Evolutionary conservation across 2,113 vertebrate species (phyloP).

Genomic region (Phaethornis superciliosus): DNA sequence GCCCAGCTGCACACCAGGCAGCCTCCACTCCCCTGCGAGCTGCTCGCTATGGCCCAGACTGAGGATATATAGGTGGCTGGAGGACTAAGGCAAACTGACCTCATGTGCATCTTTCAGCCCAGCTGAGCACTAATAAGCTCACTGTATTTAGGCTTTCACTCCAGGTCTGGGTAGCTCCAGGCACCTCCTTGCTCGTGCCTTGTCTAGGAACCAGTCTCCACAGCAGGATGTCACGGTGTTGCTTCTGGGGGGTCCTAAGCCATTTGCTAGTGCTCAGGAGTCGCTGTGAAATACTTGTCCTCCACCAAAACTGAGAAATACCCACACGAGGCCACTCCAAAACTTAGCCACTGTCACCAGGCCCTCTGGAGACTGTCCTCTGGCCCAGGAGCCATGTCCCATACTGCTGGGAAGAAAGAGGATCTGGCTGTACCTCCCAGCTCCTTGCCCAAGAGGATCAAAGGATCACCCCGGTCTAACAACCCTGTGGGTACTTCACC

Average conservation of each 20-base stretch:
- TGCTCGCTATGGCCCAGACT: background rate
- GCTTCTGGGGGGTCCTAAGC: background rate
- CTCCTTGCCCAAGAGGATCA: background rate
- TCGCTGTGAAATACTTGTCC: accelerated
- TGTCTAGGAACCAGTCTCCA: background rate
- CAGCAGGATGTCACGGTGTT: background rate
- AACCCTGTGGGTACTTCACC: background rate
- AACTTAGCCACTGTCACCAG: background rate
- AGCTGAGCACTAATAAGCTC: constrained; percentile 8
- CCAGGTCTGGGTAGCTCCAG: background rate
- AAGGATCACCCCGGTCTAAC: background rate
- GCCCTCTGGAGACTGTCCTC: background rate
- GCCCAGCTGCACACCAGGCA: background rate
- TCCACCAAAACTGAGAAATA: background rate
- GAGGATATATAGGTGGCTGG: background rate
- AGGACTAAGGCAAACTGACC: constrained; percentile 17
- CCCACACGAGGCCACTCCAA: background rate
- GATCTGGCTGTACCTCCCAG: background rate
- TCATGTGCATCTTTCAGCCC: background rate
- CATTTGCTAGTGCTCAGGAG: background rate
- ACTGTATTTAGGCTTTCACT: constrained; percentile 41
- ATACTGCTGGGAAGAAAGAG: background rate
- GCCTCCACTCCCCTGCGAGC: background rate
- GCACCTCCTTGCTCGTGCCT: background rate
- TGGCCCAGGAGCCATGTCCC: background rate